Conservation (phyloP, 2,797 vertebrate species). For the Loriculus beryllinus region DNA sequence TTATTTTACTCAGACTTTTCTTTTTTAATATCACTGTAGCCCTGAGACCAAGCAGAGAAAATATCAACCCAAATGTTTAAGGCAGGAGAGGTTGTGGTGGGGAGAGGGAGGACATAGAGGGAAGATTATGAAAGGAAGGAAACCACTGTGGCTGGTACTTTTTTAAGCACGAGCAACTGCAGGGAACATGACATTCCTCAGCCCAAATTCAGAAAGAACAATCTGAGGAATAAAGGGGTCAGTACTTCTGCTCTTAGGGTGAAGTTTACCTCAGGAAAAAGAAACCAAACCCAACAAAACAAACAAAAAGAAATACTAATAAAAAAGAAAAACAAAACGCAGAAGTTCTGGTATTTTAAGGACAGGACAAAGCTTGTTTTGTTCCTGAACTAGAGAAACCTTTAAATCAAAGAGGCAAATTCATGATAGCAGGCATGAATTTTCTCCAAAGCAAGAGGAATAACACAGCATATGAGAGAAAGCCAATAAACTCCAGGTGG, state of each 20-base stretch:
- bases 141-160: not conserved
- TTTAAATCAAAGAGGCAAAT: not conserved
- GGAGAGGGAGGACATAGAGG: not conserved
- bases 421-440: not conserved
- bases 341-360: not conserved
- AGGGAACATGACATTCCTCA: not conserved
- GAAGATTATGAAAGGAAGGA: not conserved
- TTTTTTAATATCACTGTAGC: conserved; percentile 44
- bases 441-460: not conserved
- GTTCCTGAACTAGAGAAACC: not conserved
- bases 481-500: not conserved
- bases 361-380: not conserved
- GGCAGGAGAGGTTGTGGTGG: not conserved
- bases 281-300: too few species aligned
- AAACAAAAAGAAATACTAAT: too few species aligned
- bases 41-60: conserved; percentile 30
- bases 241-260: not conserved
- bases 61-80: conserved; percentile 33
- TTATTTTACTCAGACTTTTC: conserved; percentile 13
- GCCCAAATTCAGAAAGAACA: not conserved
- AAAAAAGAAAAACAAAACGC: fast-evolving
- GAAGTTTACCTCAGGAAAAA: not conserved
- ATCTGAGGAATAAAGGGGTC: not conserved
- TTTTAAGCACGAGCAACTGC: not conserved
- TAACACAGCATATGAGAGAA: not conserved